Base-by-base conservation (phyloP, 1,140 invertebrate genomes). In the Trypoxylus dichotomus region DNA sequence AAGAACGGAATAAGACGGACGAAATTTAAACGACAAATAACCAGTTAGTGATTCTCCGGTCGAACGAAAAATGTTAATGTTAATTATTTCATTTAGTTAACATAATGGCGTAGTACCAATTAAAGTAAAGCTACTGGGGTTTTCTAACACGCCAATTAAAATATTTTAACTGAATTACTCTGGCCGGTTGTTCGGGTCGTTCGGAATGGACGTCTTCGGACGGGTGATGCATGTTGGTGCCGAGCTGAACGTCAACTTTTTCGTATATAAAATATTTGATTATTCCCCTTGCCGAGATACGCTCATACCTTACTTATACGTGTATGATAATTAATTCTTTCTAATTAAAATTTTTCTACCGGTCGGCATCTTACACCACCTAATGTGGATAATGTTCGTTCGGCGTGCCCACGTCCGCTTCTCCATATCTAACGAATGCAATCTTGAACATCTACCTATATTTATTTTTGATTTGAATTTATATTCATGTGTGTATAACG, bases 41-140 rank as follows among this genome's bases (percentile, higher is more conserved):
- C 60, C 60, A 63, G 60, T 63, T 63, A 27, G 43, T 47, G 43
- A 47, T 47, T 47, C 43, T 47, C 60, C 60, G 21, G n/a, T 25
- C 60, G 60, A 47, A 63, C 60, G 60, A 63, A 27, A 63, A 63
- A 63, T 63, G 60, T 63, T 63, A 63, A 63, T 63, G 60, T 63
- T 63, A 63, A 63, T 63, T 63, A 63, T 63, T 63, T 63, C 60
- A 63, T 63, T 63, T 63, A 63, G 60, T 63, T 63, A 63, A 63
- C 60, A 63, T 63, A 63, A 63, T 63, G 60, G 19, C 21, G 60
- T 63, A 63, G n/a, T 63, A 63, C 60, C 60, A 63, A 63, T 63
- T 63, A 63, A 63, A 63, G 60, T 19, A 63, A 63, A 19, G 60
- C 60, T 63, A 63, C 60, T 19, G 60, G 60, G 60, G 60, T 63